These are phyloP conservation scores for Sinocyclocheilus maitianheensis DNA, from an alignment of 2,113 vertebrate species.

Conservation along the genomic window DNA sequence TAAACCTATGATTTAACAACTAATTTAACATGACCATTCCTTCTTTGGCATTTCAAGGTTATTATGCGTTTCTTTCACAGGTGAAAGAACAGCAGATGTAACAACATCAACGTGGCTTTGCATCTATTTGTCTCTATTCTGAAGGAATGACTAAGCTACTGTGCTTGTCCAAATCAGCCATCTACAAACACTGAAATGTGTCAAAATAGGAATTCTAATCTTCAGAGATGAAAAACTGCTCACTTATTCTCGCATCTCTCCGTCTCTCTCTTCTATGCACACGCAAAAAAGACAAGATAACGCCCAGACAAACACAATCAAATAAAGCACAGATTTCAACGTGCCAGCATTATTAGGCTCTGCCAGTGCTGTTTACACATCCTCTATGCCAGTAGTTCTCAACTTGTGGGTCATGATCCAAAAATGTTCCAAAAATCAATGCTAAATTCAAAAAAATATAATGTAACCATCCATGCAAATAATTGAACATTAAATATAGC, in stretches of 20 bases:
- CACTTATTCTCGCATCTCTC: background rate
- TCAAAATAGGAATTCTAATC: slow-evolving; percentile 35
- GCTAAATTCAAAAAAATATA: background rate
- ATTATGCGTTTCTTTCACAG: background rate
- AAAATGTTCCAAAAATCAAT: background rate
- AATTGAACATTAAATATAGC: background rate
- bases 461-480: background rate
- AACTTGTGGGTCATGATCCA: background rate
- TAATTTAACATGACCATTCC: background rate
- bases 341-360: slow-evolving; percentile 31
- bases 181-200: slow-evolving; percentile 35
- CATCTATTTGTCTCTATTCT: slow-evolving; percentile 22
- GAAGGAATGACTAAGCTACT: slow-evolving; percentile 12
- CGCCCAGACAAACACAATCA: slow-evolving; percentile 42
- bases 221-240: slow-evolving; percentile 24
- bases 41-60: background rate
- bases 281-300: slow-evolving; percentile 10
- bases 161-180: slow-evolving; percentile 23
- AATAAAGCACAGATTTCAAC: slow-evolving; percentile 23
- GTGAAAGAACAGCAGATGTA: background rate
- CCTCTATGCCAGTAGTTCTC: slow-evolving; percentile 4
- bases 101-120: slow-evolving; percentile 18
- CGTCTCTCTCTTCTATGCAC: background rate
- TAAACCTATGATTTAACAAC: slow-evolving; percentile 23
- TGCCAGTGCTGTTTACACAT: slow-evolving; percentile 18